Percentiles rank a stretch among this genome's conserved stretches.
Conservation (phyloP, 2,888 invertebrate genomes). For the Eupithecia vulgata region DNA sequence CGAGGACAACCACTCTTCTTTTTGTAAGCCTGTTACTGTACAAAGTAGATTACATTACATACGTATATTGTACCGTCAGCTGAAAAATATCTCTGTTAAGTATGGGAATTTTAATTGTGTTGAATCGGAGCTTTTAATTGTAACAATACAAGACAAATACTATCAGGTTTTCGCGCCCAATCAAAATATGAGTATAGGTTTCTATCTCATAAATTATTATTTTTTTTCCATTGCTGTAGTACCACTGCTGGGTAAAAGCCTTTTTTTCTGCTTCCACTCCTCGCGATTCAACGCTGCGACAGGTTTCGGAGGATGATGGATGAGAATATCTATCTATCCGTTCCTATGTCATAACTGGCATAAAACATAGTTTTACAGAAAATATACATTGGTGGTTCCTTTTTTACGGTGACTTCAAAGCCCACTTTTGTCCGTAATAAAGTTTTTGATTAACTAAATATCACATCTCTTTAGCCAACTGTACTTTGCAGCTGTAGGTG, state of each 20-base stretch:
- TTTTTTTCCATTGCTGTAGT: too few species aligned
- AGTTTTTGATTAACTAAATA: not conserved
- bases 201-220: not conserved
- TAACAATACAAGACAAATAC: not conserved
- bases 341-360: not conserved
- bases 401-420: not conserved
- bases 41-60: slow-evolving; percentile 27
- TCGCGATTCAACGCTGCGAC: too few species aligned
- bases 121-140: too few species aligned
- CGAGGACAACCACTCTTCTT: slow-evolving; percentile 73
- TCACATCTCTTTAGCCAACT: not conserved
- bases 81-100: not conserved
- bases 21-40: slow-evolving; percentile 45
- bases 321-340: too few species aligned
- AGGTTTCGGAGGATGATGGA: too few species aligned
- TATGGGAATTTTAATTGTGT: not conserved
- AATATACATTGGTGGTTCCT: not conserved
- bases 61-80: slow-evolving; percentile 7
- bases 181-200: not conserved
- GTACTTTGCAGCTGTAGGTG: not conserved
- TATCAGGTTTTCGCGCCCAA: not conserved
- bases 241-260: too few species aligned
- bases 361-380: not conserved
- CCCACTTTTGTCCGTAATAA: not conserved
- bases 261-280: too few species aligned